Evolutionary conservation across 2,797 vertebrate species (phyloP).

Genomic region (Esox masquinongy): DNA sequence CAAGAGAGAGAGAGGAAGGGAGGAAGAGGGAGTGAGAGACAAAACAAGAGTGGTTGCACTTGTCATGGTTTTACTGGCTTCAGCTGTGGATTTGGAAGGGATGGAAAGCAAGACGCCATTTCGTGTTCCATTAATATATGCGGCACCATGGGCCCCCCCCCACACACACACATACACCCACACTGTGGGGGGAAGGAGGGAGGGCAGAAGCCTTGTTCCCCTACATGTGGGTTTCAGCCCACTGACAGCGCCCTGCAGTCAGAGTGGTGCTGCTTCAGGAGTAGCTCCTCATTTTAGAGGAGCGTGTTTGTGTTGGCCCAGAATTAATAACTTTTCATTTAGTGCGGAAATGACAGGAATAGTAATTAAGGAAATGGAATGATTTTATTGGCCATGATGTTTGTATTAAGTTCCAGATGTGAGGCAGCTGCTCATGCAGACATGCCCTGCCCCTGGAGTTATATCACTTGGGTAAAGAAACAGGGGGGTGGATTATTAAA

Average conservation of each 20-base stretch:
- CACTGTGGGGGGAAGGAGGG: constrained; percentile 42
- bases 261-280: constrained; percentile 63
- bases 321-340: constrained; percentile 82
- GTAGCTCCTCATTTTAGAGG: constrained; percentile 65
- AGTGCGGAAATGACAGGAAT: constrained; percentile 86
- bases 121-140: constrained; percentile 63
- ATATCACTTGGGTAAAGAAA: constrained; percentile 50
- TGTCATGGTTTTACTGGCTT: constrained; percentile 57
- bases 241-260: constrained; percentile 68
- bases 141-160: constrained; percentile 2
- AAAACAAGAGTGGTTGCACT: constrained; percentile 48
- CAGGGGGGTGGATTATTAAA: constrained; percentile 49
- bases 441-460: constrained; percentile 60
- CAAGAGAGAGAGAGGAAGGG: constrained; percentile 31
- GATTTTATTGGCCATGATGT: constrained; percentile 82
- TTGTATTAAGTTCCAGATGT: constrained; percentile 87
- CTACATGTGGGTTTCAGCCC: constrained; percentile 56
- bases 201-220: constrained; percentile 50
- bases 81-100: constrained; percentile 50
- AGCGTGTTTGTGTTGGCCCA: constrained; percentile 73
- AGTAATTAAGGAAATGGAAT: constrained; percentile 87
- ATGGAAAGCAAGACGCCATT: constrained; percentile 66
- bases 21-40: constrained; percentile 29
- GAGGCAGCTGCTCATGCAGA: constrained; percentile 78
- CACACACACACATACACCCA: constrained; percentile 33